phyloP scores from a whole-genome alignment of 2,888 invertebrate species.

The Eumerus sabulonum region DNA sequence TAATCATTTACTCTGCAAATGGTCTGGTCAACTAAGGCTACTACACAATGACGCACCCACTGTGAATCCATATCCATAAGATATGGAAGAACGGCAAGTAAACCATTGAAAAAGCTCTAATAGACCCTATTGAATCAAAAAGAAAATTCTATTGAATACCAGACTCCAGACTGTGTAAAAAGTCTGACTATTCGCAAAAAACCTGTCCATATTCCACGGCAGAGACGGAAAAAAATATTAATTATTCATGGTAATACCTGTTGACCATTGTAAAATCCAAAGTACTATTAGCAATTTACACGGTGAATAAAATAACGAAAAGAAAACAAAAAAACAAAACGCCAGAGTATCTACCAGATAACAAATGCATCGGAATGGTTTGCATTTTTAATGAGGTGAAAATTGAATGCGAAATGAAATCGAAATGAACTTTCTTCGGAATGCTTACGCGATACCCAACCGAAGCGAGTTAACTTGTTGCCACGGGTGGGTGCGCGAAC shows the following conservation, averaged over 20 bases:
- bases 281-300: conserved; percentile 41
- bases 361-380: conserved; percentile 56
- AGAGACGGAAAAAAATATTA: conserved; percentile 11
- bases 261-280: conserved; percentile 39
- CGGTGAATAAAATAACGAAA: conserved; percentile 17
- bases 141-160: too few species aligned
- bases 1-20: too few species aligned
- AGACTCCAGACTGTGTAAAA: too few species aligned
- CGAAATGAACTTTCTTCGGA: conserved; percentile 60
- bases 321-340: conserved; percentile 7
- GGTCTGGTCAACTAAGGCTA: too few species aligned
- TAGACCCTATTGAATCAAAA: too few species aligned
- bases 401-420: conserved; percentile 62
- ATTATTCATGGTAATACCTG: conserved; percentile 40
- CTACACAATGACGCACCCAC: too few species aligned
- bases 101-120: too few species aligned
- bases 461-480: neutral
- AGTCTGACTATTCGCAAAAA: too few species aligned
- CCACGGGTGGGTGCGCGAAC: conserved; percentile 36
- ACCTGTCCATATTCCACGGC: too few species aligned
- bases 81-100: too few species aligned
- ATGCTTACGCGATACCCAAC: conserved; percentile 35
- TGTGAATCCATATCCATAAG: too few species aligned
- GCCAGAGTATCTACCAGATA: conserved; percentile 26
- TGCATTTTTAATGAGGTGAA: conserved; percentile 61